Evolutionary conservation across 2,888 invertebrate genomes (phyloP), one percentile per base, ranked within the genome.

Genomic region (Latrodectus elegans): DNA sequence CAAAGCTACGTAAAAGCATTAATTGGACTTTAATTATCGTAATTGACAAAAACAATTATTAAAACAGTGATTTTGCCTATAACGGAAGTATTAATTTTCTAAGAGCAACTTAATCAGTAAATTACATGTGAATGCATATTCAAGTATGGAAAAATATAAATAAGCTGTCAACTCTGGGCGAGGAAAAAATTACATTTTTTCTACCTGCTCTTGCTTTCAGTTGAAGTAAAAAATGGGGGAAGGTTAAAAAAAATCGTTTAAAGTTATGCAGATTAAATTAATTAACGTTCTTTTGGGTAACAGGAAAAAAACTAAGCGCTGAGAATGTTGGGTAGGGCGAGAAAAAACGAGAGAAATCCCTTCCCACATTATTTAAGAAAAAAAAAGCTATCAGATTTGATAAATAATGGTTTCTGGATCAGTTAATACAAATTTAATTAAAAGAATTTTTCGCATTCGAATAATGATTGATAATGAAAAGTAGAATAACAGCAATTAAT

Each of bases 341-440:
- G 68, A 68, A 64, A 68, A 60, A 38, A 38, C 38, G 67, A 22
- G 12, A 68, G 76, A 79, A 73, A 17, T 53, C 15, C 55, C 78
- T 68, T 60, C 55, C 79, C 85, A 26, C 38, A 22, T 51, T 38
- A 60, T n/a, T 49, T 49, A 53, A 38, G 51, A 26, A n/a, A 55
- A 9, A 70, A 70, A 72, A 22, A 22, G 60, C 55, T 64, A 74
- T 84, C 26, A 71, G 53, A 85, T 67, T 15, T 55, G 76, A 70
- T 79, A 75, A 75, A 70, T 64, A 79, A 85, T 77, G 74, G 75
- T 64, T 75, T 60, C 49, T 49, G 26, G 68, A 6, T n/a, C 60
- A 74, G 74, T 74, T 60, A 70, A 55, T 79, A 60, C 60, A 64
- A 51, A 52, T 85, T 79, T 79, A 85, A 85, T 85, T 85, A 85